Conservation (phyloP, 2,888 invertebrate genomes). For the Nemoura dubitans region DNA sequence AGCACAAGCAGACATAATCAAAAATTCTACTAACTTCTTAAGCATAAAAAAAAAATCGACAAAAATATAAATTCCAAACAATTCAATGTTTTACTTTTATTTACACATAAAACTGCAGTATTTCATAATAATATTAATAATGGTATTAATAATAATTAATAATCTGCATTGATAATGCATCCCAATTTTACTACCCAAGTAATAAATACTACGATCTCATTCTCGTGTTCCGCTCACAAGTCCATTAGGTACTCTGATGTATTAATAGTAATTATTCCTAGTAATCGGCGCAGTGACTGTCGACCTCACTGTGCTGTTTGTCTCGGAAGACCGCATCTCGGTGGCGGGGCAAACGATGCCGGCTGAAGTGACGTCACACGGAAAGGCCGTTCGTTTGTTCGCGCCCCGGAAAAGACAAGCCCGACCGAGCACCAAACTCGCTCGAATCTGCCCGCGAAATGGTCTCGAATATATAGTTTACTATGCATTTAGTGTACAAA, state of each 20-base stretch:
- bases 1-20: too few species aligned
- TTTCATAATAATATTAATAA: slow-evolving; percentile 52
- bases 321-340: slow-evolving; percentile 23
- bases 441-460: not conserved
- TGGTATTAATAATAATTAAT: slow-evolving; percentile 47
- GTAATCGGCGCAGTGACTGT: slow-evolving; percentile 41
- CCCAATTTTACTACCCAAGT: slow-evolving; percentile 51
- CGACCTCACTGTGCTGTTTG: slow-evolving; percentile 32
- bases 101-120: slow-evolving; percentile 54
- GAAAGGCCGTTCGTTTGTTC: not conserved
- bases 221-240: slow-evolving; percentile 47
- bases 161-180: slow-evolving; percentile 46
- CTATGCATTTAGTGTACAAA: not conserved
- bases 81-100: slow-evolving; percentile 49
- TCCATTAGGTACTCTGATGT: slow-evolving; percentile 38
- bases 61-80: slow-evolving; percentile 23
- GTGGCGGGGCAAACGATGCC: slow-evolving; percentile 40
- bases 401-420: not conserved
- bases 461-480: not conserved
- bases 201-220: slow-evolving; percentile 53
- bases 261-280: slow-evolving; percentile 33
- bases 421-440: not conserved
- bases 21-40: too few species aligned
- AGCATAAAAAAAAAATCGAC: not conserved
- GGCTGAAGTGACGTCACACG: slow-evolving; percentile 28